Conservation (phyloP, 2,797 vertebrate genomes). For the Betta splendens region DNA sequence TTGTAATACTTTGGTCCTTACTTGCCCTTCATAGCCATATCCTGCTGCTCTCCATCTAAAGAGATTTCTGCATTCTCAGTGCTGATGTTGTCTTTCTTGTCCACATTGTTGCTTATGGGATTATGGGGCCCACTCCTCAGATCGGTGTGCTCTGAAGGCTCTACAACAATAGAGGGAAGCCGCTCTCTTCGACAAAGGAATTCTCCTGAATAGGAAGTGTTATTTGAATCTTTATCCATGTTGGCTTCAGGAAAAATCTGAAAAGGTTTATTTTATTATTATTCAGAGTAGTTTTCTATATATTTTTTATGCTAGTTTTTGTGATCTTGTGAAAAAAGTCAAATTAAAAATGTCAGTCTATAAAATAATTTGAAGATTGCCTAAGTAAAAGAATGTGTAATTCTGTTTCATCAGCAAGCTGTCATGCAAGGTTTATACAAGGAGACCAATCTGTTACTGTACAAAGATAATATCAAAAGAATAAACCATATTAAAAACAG, state of each 20-base stretch:
- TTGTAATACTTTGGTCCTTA: constrained; percentile 17
- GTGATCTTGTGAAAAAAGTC: too few species aligned
- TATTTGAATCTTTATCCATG: constrained; percentile 39
- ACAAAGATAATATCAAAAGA: too few species aligned
- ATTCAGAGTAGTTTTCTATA: background rate
- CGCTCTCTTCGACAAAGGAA: constrained; percentile 63
- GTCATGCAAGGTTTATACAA: too few species aligned
- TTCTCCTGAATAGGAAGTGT: constrained; percentile 33
- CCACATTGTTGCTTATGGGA: background rate
- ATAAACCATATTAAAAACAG: too few species aligned
- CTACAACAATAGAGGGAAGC: constrained; percentile 82
- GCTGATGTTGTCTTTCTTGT: constrained; percentile 35
- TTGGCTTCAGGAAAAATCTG: constrained; percentile 75
- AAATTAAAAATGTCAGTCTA: too few species aligned
- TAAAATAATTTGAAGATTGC: too few species aligned
- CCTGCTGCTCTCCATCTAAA: constrained; percentile 32
- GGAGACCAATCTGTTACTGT: too few species aligned
- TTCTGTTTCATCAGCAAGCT: too few species aligned
- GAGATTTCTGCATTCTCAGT: constrained; percentile 14
- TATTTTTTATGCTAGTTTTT: too few species aligned
- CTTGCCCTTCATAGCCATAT: constrained; percentile 36
- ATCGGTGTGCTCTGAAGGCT: constrained; percentile 73
- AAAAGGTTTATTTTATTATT: background rate
- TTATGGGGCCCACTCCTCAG: constrained; percentile 41
- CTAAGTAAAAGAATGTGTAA: too few species aligned